Evolutionary conservation across 2,113 vertebrate species (phyloP), one percentile per base, ranked within the genome.

Genomic region (Lynx canadensis): DNA sequence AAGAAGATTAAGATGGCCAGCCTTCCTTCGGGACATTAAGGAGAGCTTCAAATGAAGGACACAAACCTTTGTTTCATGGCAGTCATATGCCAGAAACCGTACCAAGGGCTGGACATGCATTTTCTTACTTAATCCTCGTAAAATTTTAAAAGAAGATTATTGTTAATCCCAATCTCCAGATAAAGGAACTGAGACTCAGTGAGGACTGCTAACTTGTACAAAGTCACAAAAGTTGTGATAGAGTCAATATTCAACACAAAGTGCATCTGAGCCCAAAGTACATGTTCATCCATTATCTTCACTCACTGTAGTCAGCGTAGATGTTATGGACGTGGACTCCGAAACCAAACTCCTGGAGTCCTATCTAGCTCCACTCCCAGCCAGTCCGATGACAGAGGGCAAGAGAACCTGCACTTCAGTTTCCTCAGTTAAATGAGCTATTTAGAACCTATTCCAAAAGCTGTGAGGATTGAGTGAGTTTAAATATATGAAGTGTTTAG

Each of bases 391-490:
- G 21, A n/a, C 8, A 68, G 5, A 11, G 13, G 15, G 7, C 18
- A 90, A 84, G 50, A 69, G 68, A 57, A 83, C 4, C 71, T 76
- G 19, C 50, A 23, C 13, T 60, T 95, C 50, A 45, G 60, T 69
- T 88, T 86, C 11, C 55, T 95, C 69, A 63, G 41, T 23, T 31
- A 97, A 95, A 50, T 29, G 52, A 33, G 29, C 63, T 76, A 68
- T 69, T 96, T 91, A 90, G 80, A 97, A 80, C 16, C n/a, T 27
- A 84, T 69, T 45, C 31, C 69, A 41, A 76, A 89, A 48, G 36
- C 25, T 69, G 3, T 74, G 85, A 83, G 50, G 50, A 85, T 76
- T 38, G 38, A 66, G 55, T 92, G 23, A 18, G 29, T 71, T 96
- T 76, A 90, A 90, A 81, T 45, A 73, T n/a, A 41, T 45, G 71